Conservation (phyloP, 2,888 invertebrate species). For the Sarcophaga variegata region DNA sequence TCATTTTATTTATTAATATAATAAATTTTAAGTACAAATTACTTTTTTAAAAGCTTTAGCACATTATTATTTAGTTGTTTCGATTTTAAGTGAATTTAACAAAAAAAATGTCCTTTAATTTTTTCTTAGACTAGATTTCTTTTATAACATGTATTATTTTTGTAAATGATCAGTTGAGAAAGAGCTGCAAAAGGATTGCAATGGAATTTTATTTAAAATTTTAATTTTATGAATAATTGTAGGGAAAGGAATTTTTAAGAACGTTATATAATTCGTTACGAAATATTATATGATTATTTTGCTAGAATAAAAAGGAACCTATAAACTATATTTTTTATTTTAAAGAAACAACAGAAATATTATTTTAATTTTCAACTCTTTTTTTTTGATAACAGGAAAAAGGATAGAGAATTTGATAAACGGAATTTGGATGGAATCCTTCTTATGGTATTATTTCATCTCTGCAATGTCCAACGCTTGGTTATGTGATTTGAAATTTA, state of each 20-base stretch:
- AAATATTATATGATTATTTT: no score
- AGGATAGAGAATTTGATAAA: no score
- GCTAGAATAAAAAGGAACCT: no score
- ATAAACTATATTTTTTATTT: no score
- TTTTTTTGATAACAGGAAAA: no score
- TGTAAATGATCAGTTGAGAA: neutral
- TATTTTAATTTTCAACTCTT: no score
- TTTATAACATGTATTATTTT: neutral
- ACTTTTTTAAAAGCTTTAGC: slow-evolving; percentile 69
- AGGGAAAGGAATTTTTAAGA: neutral
- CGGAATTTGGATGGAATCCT: no score
- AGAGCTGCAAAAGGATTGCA: neutral
- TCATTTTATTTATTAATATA: slow-evolving; percentile 70
- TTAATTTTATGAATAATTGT: neutral
- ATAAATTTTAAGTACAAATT: slow-evolving; percentile 69
- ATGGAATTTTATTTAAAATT: neutral
- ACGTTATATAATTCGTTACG: no score
- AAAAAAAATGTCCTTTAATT: neutral
- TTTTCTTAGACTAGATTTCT: neutral
- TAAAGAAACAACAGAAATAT: no score
- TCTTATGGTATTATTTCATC: no score
- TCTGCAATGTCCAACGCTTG: no score
- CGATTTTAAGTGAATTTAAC: slow-evolving; percentile 43
- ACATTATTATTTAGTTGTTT: slow-evolving; percentile 62
- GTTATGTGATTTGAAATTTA: no score